Percentiles rank a stretch among this genome's conserved stretches.
phyloP scores from a whole-genome alignment of 2,113 vertebrate species.

The Tachysurus vachellii region DNA sequence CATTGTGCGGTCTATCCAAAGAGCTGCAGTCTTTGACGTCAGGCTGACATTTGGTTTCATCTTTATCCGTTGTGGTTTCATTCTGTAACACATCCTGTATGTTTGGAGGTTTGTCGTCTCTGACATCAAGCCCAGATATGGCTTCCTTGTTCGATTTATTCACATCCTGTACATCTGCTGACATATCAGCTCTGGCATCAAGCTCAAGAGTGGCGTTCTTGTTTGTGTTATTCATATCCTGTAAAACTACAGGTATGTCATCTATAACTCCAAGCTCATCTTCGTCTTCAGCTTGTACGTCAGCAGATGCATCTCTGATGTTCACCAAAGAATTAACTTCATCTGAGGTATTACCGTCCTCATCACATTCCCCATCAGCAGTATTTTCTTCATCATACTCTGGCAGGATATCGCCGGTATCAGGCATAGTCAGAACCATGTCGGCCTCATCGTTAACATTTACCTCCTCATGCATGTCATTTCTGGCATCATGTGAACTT shows the following conservation, averaged over 20 bases:
- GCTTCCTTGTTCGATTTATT: not conserved
- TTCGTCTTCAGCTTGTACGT: not conserved
- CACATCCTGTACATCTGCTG: conserved; percentile 3
- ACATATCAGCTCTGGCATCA: not conserved
- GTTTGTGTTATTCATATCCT: conserved; percentile 9
- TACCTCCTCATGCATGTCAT: not conserved
- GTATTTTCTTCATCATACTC: not conserved
- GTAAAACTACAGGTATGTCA: conserved; percentile 7
- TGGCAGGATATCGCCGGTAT: not conserved
- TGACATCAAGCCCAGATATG: not conserved
- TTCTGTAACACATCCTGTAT: conserved; percentile 19
- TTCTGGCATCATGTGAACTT: not conserved
- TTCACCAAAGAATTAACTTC: not conserved
- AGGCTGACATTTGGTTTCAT: not conserved
- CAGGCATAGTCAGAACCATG: not conserved
- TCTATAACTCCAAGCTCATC: conserved; percentile 5
- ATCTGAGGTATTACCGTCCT: not conserved
- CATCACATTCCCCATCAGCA: not conserved
- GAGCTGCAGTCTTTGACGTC: not conserved
- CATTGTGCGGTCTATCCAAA: not conserved
- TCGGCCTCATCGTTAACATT: not conserved
- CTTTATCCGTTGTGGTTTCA: not conserved
- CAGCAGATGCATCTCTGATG: not conserved
- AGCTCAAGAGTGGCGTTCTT: not conserved
- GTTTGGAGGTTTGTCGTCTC: not conserved